Evolutionary conservation across 2,113 vertebrate genomes (phyloP).

Genomic region (Melanotaenia duboulayi): DNA sequence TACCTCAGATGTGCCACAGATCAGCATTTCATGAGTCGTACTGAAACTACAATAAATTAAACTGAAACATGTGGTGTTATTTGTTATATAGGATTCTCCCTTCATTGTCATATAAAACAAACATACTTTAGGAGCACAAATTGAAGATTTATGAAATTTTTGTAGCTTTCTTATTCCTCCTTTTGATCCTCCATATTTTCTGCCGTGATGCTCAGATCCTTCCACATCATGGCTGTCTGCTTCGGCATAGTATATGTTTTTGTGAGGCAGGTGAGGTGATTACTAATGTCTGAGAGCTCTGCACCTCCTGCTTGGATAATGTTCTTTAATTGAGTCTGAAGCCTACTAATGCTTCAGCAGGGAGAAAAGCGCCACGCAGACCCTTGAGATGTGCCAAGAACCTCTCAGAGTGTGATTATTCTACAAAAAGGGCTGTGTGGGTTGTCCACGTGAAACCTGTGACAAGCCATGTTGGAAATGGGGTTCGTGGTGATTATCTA

Average conservation of each 20-base stretch:
- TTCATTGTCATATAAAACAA: too few species aligned
- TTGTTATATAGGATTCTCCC: too few species aligned
- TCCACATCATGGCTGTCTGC: background rate
- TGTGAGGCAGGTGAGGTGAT: conserved; percentile 45
- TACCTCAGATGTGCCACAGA: too few species aligned
- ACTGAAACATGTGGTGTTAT: too few species aligned
- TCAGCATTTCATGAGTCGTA: too few species aligned
- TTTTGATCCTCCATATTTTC: background rate
- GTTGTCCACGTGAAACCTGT: conserved; percentile 14
- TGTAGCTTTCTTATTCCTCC: too few species aligned
- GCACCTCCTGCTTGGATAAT: conserved; percentile 60
- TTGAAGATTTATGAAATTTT: too few species aligned
- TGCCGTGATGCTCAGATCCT: background rate
- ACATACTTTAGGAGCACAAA: too few species aligned
- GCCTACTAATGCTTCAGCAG: conserved; percentile 33
- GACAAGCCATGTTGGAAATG: background rate
- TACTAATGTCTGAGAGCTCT: conserved; percentile 35
- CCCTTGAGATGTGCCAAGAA: conserved; percentile 46
- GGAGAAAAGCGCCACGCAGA: conserved; percentile 12
- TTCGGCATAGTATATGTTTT: background rate
- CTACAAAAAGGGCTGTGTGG: conserved; percentile 30
- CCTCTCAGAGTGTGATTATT: conserved; percentile 36
- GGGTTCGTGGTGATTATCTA: background rate
- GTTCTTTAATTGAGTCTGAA: conserved; percentile 58
- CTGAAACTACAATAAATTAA: too few species aligned